Percentiles rank a stretch among this genome's conserved stretches.
These are phyloP conservation scores for Amphipoea lucens DNA, from an alignment of 2,888 invertebrate species.

Conservation along the genomic window DNA sequence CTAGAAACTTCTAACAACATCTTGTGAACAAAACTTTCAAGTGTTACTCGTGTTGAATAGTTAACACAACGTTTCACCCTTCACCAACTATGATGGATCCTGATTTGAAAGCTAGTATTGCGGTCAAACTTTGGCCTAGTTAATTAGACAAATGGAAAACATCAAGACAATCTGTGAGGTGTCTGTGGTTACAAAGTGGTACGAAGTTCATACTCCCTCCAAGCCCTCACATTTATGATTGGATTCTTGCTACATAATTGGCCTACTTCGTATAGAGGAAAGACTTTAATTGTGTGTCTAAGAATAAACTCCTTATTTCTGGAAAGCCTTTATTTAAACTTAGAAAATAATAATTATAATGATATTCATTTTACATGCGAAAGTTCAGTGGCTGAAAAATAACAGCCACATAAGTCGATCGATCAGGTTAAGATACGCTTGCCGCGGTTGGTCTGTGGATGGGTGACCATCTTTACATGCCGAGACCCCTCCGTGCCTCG, in stretches of 20 bases:
- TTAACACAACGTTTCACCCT: slow-evolving; percentile 39
- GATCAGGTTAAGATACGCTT: too few species aligned
- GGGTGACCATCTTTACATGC: too few species aligned
- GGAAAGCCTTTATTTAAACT: not conserved
- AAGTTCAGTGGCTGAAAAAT: too few species aligned
- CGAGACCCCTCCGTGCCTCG: too few species aligned
- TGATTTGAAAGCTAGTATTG: slow-evolving; percentile 53
- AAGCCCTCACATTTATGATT: slow-evolving; percentile 15
- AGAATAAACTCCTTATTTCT: not conserved
- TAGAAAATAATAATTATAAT: not conserved
- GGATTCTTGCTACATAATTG: not conserved
- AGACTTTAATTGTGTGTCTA: not conserved
- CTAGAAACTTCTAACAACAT: slow-evolving; percentile 39
- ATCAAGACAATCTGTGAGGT: slow-evolving; percentile 50
- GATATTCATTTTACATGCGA: too few species aligned
- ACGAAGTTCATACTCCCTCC: slow-evolving; percentile 17
- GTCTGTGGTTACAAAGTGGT: slow-evolving; percentile 33
- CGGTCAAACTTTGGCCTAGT: slow-evolving; percentile 51
- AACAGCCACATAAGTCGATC: too few species aligned
- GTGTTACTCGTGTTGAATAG: slow-evolving; percentile 49
- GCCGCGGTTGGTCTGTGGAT: too few species aligned
- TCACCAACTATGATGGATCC: slow-evolving; percentile 49
- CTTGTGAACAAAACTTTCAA: slow-evolving; percentile 44
- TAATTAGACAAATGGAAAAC: slow-evolving; percentile 68
- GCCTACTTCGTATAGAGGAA: not conserved